Conservation (phyloP, 2,113 vertebrate genomes). For the Meriones unguiculatus region DNA sequence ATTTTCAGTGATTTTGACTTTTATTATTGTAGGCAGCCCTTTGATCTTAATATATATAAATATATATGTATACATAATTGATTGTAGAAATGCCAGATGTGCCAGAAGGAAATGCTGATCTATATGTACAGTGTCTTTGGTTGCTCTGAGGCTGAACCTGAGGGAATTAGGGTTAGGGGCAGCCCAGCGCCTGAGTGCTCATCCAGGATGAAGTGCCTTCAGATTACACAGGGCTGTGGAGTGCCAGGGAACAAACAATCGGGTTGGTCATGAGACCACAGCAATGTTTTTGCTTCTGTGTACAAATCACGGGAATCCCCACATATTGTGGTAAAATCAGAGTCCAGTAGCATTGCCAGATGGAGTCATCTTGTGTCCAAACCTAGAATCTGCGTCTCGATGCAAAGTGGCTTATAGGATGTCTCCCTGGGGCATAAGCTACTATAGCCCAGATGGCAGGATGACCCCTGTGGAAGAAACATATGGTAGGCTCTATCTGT, state of each 20-base stretch:
- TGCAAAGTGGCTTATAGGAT: slow-evolving; percentile 85
- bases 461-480: slow-evolving; percentile 81
- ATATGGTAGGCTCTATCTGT: slow-evolving; percentile 82
- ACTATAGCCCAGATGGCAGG: slow-evolving; percentile 85
- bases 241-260: neutral
- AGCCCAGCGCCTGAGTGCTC: neutral
- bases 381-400: slow-evolving; percentile 80
- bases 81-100: neutral
- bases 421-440: slow-evolving; percentile 83
- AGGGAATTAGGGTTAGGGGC: neutral
- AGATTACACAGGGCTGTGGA: slow-evolving; percentile 46
- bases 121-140: neutral
- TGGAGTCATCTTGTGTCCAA: slow-evolving; percentile 67
- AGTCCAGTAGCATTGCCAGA: slow-evolving; percentile 66
- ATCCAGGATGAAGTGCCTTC: neutral
- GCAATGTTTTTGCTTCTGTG: slow-evolving; percentile 34
- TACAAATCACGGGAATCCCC: neutral
- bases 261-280: slow-evolving; percentile 24
- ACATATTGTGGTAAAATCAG: slow-evolving; percentile 25
- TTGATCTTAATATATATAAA: neutral
- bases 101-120: slow-evolving; percentile 46
- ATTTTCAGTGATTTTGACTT: slow-evolving; percentile 68
- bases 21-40: slow-evolving; percentile 17
- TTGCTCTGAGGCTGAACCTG: neutral
- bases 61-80: neutral